Base-by-base conservation (phyloP, 2,797 vertebrate genomes). In the Malacoctenus gilli region DNA sequence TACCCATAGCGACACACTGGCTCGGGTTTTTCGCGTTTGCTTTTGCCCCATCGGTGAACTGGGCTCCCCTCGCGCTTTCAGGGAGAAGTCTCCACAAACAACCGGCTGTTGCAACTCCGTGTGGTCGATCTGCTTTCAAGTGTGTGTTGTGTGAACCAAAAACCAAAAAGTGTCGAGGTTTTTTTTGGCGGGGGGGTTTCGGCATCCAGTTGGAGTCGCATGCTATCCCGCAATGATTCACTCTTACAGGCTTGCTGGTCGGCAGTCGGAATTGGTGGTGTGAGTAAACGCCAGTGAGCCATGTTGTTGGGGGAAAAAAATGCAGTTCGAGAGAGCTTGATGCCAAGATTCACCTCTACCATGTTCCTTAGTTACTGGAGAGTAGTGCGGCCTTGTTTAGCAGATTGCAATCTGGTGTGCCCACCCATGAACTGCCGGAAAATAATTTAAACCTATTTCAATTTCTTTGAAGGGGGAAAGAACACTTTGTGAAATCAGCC, bases 161-260 rank as follows among this genome's bases (percentile, higher is more conserved):
- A n/a, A n/a, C n/a, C n/a, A n/a, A n/a, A n/a, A n/a, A n/a, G 71
- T n/a, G n/a, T n/a, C n/a, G n/a, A n/a, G n/a, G n/a, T n/a, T n/a
- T n/a, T n/a, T n/a, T n/a, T 23, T 23, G 22, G 22, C 4, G 22
- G 22, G 22, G 22, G 22, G 22, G 5, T 5, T 56, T 69, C 59
- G 57, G 69, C 60, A 62, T 77, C n/a, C n/a, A n/a, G n/a, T n/a
- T n/a, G n/a, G n/a, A n/a, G n/a, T n/a, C n/a, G n/a, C n/a, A n/a
- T n/a, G n/a, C n/a, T n/a, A n/a, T n/a, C n/a, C n/a, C n/a, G n/a
- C n/a, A n/a, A n/a, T n/a, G n/a, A n/a, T n/a, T n/a, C n/a, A n/a
- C n/a, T n/a, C n/a, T 80, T 68, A 76, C 58, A 66, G 60, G 43
- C 60, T 25, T 28, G 44, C 35, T 18, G 9, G 60, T 73, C 64